Base-by-base conservation (phyloP, 2,888 invertebrate species). In the Netelia inedita region DNA sequence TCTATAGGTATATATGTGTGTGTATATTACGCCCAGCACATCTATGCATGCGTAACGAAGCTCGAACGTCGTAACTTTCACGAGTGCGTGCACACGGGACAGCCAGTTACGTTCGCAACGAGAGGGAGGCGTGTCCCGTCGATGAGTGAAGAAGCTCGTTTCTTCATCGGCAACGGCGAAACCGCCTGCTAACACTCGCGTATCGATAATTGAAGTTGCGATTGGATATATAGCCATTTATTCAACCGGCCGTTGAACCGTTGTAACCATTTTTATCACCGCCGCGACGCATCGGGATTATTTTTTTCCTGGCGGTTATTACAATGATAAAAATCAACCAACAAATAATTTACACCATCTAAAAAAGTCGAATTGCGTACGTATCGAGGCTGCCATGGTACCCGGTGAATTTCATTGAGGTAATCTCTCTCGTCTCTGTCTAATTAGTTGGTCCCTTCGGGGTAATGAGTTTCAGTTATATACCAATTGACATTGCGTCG, bases 41-140 rank as follows among this genome's bases (percentile, higher is more conserved):
- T 88, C 90, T 91, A 91, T 91, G 91, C 90, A 91, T 91, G 90
- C 89, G 88, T 91, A 92, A 92, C 90, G 90, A 91, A 79, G 91
- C 88, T 83, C 71, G 81, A 83, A 75, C 87, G 88, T 91, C 91
- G 88, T 91, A 89, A 90, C 89, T 89, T 88, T 90, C 87, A 53
- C 71, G 41, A 63, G 79, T 81, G 87, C 84, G 86, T 85, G 74
- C 59, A 79, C 71, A 79, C 55, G 82, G 50, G 82, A 82, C 85
- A 87, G 87, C 86, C 83, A 86, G 86, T 86, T 85, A 85, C 75
- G 86, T 88, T 87, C 85, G 83, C 80, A 82, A 87, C 87, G 75
- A 83, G 85, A 83, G 80, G 83, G 71, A 85, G 87, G 87, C 85
- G 85, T 85, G 79, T 75, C 82, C 79, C 82, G 75, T 82, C 82